A percentile compares a stretch with the other conserved stretches of the same genome.
Conservation (phyloP, 2,113 vertebrate genomes). For the Pavo muticus region DNA sequence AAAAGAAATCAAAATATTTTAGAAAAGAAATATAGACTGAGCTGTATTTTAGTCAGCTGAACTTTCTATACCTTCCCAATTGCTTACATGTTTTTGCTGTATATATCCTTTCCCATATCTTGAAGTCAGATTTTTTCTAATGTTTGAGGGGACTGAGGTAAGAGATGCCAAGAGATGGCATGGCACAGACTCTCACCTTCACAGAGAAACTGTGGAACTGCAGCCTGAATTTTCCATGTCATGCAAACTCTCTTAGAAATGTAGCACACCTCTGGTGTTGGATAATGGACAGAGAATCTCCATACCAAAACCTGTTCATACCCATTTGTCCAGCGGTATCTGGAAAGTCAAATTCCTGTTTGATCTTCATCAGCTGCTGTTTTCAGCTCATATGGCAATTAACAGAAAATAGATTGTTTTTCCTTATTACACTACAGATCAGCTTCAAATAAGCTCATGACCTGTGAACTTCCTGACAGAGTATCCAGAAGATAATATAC, state of each 20-base stretch:
- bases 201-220: neutral
- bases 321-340: neutral
- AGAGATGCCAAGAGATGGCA: neutral
- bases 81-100: neutral
- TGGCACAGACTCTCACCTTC: neutral
- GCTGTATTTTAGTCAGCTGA: neutral
- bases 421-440: neutral
- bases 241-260: neutral
- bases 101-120: accelerated
- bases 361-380: neutral
- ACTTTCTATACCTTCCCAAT: neutral
- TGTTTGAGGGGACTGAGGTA: neutral
- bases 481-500: neutral
- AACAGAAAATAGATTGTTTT: neutral
- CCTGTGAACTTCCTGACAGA: slow-evolving; percentile 2
- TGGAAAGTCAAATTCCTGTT: neutral
- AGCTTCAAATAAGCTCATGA: slow-evolving; percentile 8
- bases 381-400: neutral
- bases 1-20: neutral
- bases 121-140: neutral
- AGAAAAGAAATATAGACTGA: neutral
- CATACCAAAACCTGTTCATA: accelerated
- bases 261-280: neutral
- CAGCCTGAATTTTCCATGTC: neutral
- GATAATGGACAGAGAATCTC: neutral